phyloP scores from a whole-genome alignment of 2,797 vertebrate species.

The Hydrolagus colliei region DNA sequence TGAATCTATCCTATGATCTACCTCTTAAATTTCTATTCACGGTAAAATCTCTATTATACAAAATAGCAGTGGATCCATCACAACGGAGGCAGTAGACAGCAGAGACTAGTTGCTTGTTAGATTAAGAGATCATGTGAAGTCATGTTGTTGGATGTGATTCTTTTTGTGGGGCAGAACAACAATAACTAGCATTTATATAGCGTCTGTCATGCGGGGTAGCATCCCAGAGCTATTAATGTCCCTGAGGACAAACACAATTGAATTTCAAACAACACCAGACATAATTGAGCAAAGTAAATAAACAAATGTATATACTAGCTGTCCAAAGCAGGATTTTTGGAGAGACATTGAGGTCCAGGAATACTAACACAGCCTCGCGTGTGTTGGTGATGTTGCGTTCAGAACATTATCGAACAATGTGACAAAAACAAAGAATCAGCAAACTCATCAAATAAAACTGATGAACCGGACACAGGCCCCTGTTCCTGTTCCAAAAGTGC shows the following conservation, averaged over 20 bases:
- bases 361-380: background rate
- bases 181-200: too few relatives aligned
- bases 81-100: background rate
- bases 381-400: background rate
- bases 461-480: too few relatives aligned
- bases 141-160: background rate
- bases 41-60: background rate
- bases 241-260: background rate
- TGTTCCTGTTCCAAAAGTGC: too few relatives aligned
- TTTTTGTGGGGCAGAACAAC: background rate
- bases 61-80: background rate
- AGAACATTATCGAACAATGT: background rate
- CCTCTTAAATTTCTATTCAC: background rate
- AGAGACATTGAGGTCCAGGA: background rate
- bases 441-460: background rate
- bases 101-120: background rate
- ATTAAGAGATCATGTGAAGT: background rate
- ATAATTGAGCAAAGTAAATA: background rate
- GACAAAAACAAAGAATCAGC: background rate
- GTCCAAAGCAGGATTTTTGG: background rate
- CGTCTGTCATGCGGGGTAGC: too few relatives aligned
- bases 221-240: too few relatives aligned
- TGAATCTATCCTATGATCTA: background rate
- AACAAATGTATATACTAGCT: background rate
- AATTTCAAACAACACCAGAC: background rate